Conservation (phyloP, 1,140 invertebrate species). For the Sarcophaga peregrina region DNA sequence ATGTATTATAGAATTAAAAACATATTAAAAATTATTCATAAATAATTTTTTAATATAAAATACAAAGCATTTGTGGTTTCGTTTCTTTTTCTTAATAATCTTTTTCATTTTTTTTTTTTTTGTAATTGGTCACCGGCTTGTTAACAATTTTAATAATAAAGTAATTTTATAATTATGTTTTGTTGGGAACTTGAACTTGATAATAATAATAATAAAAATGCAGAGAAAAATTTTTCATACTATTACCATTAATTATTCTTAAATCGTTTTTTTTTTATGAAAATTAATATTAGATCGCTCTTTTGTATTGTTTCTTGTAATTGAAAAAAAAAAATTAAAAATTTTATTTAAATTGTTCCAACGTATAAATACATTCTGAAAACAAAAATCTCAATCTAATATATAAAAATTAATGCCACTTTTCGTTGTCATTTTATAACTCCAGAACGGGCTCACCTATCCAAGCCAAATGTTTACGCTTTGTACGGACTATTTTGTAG, state of each 20-base stretch:
- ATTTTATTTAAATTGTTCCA: too few relatives aligned
- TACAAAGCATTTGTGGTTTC: neutral
- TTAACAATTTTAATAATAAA: constrained; percentile 36
- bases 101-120: neutral
- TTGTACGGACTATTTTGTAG: too few relatives aligned
- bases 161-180: constrained; percentile 29
- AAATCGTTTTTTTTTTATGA: neutral
- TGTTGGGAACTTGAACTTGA: constrained; percentile 30
- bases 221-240: neutral
- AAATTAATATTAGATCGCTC: neutral
- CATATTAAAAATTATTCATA: neutral
- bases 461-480: too few relatives aligned
- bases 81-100: neutral
- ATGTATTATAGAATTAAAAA: neutral
- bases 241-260: neutral
- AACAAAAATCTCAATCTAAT: too few relatives aligned
- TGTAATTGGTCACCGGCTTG: constrained; percentile 14
- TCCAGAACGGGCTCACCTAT: too few relatives aligned
- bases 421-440: too few relatives aligned
- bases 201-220: neutral
- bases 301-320: neutral
- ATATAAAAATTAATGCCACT: too few relatives aligned
- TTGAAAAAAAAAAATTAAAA: too few relatives aligned
- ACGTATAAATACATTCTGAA: too few relatives aligned
- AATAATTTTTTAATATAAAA: neutral